phyloP scores from a whole-genome alignment of 2,888 invertebrate species.

The Stenodema calcarata region DNA sequence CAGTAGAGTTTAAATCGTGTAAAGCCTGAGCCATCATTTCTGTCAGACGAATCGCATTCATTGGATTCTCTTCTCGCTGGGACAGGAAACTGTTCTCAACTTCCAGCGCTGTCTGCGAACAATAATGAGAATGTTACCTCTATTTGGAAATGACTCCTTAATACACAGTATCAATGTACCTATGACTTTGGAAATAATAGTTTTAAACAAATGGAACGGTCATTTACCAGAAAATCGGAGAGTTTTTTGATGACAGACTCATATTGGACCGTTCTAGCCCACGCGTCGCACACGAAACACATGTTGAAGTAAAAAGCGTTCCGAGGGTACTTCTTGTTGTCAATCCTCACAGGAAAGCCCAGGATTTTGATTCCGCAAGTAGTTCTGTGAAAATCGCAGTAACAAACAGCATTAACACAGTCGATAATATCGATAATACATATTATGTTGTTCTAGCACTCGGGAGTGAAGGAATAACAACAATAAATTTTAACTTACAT shows the following conservation, averaged over 20 bases:
- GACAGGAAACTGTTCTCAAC: conserved; percentile 86
- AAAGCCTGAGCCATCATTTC: conserved; percentile 80
- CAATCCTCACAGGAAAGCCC: conserved; percentile 90
- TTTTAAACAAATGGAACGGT: neutral
- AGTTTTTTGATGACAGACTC: conserved; percentile 94
- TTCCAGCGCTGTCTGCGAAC: conserved; percentile 76
- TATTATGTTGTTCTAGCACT: too few species aligned
- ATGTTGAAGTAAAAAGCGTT: conserved; percentile 96
- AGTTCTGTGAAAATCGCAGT: conserved; percentile 66
- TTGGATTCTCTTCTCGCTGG: conserved; percentile 63
- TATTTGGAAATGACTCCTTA: neutral
- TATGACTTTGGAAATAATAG: too few species aligned
- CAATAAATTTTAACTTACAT: conserved; percentile 71
- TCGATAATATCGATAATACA: too few species aligned
- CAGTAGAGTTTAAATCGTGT: conserved; percentile 80
- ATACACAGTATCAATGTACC: too few species aligned
- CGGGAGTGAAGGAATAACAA: too few species aligned
- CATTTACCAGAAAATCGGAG: conserved; percentile 79
- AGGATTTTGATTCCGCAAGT: conserved; percentile 85
- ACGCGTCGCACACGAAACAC: conserved; percentile 91
- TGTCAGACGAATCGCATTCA: conserved; percentile 68
- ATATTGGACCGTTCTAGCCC: conserved; percentile 88
- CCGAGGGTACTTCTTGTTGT: conserved; percentile 85
- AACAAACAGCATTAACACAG: too few species aligned
- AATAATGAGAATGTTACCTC: conserved; percentile 39